Base-by-base conservation (phyloP, 1,140 invertebrate species). In the Drosophila triauraria region DNA sequence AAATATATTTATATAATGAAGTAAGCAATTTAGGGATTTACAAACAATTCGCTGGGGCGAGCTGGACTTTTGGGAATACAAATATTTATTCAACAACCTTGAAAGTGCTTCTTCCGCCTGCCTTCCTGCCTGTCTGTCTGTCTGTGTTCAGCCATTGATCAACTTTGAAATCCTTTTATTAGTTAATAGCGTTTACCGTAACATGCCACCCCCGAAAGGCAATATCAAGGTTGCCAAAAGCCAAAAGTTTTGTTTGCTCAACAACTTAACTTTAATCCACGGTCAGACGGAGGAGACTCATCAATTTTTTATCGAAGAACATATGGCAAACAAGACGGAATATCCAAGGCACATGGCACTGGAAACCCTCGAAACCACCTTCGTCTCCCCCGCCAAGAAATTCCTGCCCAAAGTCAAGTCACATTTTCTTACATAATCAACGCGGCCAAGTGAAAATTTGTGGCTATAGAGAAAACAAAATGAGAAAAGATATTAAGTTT, bases 241-340 rank as follows among this genome's bases (percentile, higher is more conserved):
- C 46, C 71, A 64, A 78, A 54, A 65, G 57, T 65, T 82, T 42
- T 72, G 77, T 86, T 62, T 74, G 48, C 59, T 17, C 56, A 84
- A 48, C n/a, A 71, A 80, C 84, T 91, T 85, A 85, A 84, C 81
- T 80, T 78, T 64, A 87, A 91, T 81, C 86, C 85, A 80, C 50
- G 71, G 81, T 56, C 81, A 65, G 54, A 69, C 67, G 44, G 48
- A 58, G 44, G 50, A 68, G 54, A 76, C 58, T 47, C 70, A 79
- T 85, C 82, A 75, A 58, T 86, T 82, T 48, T 78, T 87, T 87
- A 87, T 88, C 83, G 50, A 50, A 38, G 47, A 59, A 82, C 67
- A 72, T 72, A 72, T 57, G 70, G 67, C 74, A 74, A 78, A 82
- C 79, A 82, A 62, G 51, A 54, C 57, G 43, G 43, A 47, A 79